Conservation (phyloP, 2,888 invertebrate species). For the Tachina fera region DNA sequence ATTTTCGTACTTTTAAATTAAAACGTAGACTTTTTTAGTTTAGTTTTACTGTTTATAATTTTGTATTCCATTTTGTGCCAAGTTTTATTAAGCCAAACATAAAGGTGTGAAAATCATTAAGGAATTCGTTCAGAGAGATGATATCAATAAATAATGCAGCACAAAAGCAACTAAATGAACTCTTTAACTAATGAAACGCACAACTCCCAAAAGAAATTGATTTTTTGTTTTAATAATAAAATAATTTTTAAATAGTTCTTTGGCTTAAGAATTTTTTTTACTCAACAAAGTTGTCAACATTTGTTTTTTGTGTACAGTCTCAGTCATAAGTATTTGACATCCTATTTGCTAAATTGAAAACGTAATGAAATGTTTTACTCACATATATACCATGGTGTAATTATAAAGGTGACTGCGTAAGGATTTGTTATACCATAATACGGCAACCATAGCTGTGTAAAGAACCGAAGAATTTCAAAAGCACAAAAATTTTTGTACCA, state of each 20-base stretch:
- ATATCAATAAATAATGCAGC: no score
- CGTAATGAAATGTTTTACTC: no score
- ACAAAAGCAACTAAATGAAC: background rate
- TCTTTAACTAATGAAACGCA: background rate
- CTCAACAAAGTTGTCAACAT: slow-evolving; percentile 2
- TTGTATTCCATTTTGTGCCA: slow-evolving; percentile 68
- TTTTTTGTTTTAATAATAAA: slow-evolving; percentile 1
- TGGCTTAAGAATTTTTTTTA: slow-evolving; percentile 28
- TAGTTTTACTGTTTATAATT: slow-evolving; percentile 36
- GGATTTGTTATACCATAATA: no score
- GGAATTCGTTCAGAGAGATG: no score
- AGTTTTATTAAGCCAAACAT: slow-evolving; percentile 40
- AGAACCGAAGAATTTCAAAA: no score
- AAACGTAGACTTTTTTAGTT: slow-evolving; percentile 9
- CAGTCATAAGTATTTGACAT: no score
- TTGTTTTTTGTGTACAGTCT: background rate
- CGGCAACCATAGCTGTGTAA: no score
- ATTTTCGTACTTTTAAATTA: slow-evolving; percentile 41
- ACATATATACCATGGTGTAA: no score
- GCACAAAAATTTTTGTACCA: no score
- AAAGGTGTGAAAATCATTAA: background rate
- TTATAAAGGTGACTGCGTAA: no score
- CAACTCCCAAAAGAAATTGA: background rate
- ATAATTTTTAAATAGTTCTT: slow-evolving; percentile 24
- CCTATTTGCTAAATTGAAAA: no score